Conservation (phyloP, 2,113 vertebrate genomes). For the Crotalus helleri region DNA sequence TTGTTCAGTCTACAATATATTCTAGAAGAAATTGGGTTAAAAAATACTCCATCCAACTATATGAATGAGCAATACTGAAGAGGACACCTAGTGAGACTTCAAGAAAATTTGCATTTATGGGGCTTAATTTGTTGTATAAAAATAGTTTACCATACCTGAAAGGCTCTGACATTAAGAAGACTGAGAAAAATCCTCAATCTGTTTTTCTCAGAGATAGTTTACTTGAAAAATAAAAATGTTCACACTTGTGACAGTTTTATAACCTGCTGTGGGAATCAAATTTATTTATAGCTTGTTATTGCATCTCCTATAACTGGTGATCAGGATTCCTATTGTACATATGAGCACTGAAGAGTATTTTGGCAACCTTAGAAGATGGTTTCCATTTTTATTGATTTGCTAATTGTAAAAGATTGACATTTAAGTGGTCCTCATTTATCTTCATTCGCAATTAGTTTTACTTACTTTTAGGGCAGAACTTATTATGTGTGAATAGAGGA, state of each 20-base stretch:
- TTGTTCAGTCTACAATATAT: constrained; percentile 37
- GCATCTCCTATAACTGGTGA: not conserved
- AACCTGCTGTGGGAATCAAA: constrained; percentile 47
- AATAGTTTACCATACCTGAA: constrained; percentile 3
- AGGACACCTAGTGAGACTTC: constrained; percentile 62
- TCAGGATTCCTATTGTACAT: constrained; percentile 15
- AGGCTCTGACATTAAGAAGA: not conserved
- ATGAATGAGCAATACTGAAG: constrained; percentile 42
- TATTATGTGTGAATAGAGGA: not conserved
- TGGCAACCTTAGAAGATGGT: not conserved
- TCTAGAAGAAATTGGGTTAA: constrained; percentile 29
- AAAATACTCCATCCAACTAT: constrained; percentile 36
- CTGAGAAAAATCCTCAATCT: constrained; percentile 31
- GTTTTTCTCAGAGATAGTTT: constrained; percentile 44
- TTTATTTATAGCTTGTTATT: constrained; percentile 29
- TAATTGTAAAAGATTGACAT: not conserved
- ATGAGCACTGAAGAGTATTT: not conserved
- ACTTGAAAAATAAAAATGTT: constrained; percentile 24
- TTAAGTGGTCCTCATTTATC: not conserved
- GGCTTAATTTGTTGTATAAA: constrained; percentile 45
- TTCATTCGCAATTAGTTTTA: not conserved
- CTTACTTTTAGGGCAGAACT: not conserved
- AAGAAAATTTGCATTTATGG: constrained; percentile 59
- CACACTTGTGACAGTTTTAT: constrained; percentile 51
- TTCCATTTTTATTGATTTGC: not conserved